These are phyloP conservation scores for Myotis planiceps DNA, from an alignment of 2,797 vertebrate species.

Conservation along the genomic window DNA sequence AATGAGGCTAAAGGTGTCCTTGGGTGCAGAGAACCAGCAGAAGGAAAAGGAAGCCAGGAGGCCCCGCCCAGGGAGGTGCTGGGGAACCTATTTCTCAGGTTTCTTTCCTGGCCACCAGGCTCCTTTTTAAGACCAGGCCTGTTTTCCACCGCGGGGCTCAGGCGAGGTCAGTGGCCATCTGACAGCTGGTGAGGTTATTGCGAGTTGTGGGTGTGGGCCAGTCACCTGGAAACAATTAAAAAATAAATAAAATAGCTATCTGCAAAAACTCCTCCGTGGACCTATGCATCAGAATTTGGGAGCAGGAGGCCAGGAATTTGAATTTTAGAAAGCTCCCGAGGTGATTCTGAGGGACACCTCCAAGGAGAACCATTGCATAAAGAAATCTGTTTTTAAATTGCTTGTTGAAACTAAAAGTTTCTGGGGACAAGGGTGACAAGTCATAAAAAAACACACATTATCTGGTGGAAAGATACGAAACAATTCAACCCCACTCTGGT, in stretches of 20 bases:
- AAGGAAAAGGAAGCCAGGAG: neutral
- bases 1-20: slow-evolving; percentile 35
- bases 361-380: neutral
- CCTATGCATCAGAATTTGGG: neutral
- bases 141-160: neutral
- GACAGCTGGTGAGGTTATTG: neutral
- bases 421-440: slow-evolving; percentile 61
- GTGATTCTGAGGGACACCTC: neutral
- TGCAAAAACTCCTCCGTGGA: neutral
- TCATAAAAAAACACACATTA: slow-evolving; percentile 39
- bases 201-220: neutral
- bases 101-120: slow-evolving; percentile 33
- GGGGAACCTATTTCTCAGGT: neutral
- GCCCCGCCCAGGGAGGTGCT: slow-evolving; percentile 60
- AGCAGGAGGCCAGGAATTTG: neutral
- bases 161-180: too few relatives aligned
- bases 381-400: neutral
- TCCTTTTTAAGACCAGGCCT: neutral
- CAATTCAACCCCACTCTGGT: neutral
- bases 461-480: slow-evolving; percentile 41
- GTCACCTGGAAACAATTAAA: neutral
- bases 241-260: neutral
- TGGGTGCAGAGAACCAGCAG: neutral
- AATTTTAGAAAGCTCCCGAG: neutral
- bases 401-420: slow-evolving; percentile 34